Conservation (phyloP, 2,113 vertebrate species). For the Ornithorhynchus anatinus region DNA sequence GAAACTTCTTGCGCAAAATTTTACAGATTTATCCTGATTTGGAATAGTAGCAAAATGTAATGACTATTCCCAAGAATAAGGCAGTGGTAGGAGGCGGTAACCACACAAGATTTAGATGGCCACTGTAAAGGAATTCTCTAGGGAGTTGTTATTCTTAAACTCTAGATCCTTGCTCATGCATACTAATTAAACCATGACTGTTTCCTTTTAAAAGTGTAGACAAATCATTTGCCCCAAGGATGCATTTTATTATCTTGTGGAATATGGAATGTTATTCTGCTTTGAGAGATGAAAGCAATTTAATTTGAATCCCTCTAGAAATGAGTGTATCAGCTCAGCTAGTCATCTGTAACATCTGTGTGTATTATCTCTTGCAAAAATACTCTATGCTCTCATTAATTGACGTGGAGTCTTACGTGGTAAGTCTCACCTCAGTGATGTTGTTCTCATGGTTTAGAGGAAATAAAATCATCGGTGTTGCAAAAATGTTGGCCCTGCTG, state of each 20-base stretch:
- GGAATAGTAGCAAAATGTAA: too few relatives aligned
- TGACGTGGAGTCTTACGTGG: conserved; percentile 12
- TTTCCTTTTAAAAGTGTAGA: conserved; percentile 60
- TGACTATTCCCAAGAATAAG: too few relatives aligned
- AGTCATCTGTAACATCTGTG: conserved; percentile 50
- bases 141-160: conserved; percentile 54
- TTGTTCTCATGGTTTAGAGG: neutral
- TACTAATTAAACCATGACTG: conserved; percentile 56
- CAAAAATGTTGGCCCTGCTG: neutral
- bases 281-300: conserved; percentile 70
- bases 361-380: conserved; percentile 37
- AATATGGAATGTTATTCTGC: conserved; percentile 63
- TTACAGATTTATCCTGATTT: too few relatives aligned
- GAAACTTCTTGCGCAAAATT: too few relatives aligned
- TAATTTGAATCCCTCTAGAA: conserved; percentile 60
- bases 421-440: neutral
- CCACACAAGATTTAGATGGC: conserved; percentile 40
- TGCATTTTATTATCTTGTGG: conserved; percentile 57
- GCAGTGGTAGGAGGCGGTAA: too few relatives aligned
- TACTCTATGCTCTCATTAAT: conserved; percentile 37
- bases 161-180: conserved; percentile 23
- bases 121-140: conserved; percentile 27
- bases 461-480: neutral
- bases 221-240: conserved; percentile 58
- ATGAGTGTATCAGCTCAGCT: conserved; percentile 44